Evolutionary conservation across 2,113 vertebrate species (phyloP).

Genomic region (Morone chrysops): DNA sequence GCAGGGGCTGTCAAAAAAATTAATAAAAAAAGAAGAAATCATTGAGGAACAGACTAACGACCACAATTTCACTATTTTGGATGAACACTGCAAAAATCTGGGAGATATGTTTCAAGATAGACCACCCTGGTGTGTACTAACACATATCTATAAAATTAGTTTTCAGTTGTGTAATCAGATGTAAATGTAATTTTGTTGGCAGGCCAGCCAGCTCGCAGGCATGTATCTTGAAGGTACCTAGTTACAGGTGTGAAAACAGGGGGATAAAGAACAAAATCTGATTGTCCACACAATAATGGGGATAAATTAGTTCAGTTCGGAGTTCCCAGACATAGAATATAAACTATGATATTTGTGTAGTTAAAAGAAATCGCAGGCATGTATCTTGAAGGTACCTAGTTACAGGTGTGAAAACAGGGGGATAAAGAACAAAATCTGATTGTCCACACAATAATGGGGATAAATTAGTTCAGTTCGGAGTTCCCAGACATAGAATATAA

Average conservation of each 20-base stretch:
- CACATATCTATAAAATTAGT: slow-evolving; percentile 7
- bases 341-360: neutral
- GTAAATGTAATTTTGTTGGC: slow-evolving; percentile 44
- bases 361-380: neutral
- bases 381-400: slow-evolving; percentile 11
- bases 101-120: neutral
- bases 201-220: neutral
- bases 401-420: slow-evolving; percentile 12
- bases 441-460: neutral
- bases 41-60: neutral
- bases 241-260: slow-evolving; percentile 16
- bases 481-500: neutral
- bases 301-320: neutral
- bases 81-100: neutral
- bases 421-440: slow-evolving; percentile 23
- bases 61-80: neutral
- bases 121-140: neutral
- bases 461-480: neutral
- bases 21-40: neutral
- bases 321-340: neutral
- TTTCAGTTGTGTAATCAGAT: slow-evolving; percentile 22
- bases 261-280: slow-evolving; percentile 10
- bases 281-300: slow-evolving; percentile 10
- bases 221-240: slow-evolving; percentile 10
- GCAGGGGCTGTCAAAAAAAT: neutral